A percentile compares a stretch with the other conserved stretches of the same genome.
phyloP scores from a whole-genome alignment of 1,140 invertebrate genomes.

The Sinella curviseta region DNA sequence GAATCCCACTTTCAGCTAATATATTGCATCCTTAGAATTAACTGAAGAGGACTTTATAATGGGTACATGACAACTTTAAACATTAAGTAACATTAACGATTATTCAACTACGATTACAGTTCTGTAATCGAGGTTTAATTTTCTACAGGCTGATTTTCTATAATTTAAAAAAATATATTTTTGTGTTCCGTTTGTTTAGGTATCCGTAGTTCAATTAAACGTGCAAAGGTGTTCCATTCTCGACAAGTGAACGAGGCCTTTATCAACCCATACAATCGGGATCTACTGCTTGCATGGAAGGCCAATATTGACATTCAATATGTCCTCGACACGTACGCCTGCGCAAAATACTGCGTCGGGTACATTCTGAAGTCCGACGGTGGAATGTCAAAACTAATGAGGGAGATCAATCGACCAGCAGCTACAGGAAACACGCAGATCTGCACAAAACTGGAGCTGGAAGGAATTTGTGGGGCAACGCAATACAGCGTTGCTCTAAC shows the following conservation, averaged over 20 bases:
- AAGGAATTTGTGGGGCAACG: no score
- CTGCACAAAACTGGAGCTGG: slow-evolving; percentile 48
- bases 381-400: slow-evolving; percentile 42
- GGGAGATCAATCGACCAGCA: slow-evolving; percentile 20
- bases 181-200: background rate
- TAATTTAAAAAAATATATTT: background rate
- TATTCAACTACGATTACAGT: no score
- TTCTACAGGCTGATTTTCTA: background rate
- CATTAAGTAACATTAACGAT: background rate
- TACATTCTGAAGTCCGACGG: slow-evolving; percentile 43
- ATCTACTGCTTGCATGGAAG: slow-evolving; percentile 48
- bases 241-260: slow-evolving; percentile 42
- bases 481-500: no score
- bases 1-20: background rate
- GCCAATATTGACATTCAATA: slow-evolving; percentile 53
- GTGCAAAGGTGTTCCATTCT: slow-evolving; percentile 10
- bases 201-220: slow-evolving; percentile 18
- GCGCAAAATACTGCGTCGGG: slow-evolving; percentile 46
- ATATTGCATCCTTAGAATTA: background rate
- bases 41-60: background rate
- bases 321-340: slow-evolving; percentile 50
- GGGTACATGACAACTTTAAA: background rate
- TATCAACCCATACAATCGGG: slow-evolving; percentile 50
- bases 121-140: no score
- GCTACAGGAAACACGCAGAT: background rate